phyloP scores from a whole-genome alignment of 2,888 invertebrate genomes.

The Leptopterna dolabrata region DNA sequence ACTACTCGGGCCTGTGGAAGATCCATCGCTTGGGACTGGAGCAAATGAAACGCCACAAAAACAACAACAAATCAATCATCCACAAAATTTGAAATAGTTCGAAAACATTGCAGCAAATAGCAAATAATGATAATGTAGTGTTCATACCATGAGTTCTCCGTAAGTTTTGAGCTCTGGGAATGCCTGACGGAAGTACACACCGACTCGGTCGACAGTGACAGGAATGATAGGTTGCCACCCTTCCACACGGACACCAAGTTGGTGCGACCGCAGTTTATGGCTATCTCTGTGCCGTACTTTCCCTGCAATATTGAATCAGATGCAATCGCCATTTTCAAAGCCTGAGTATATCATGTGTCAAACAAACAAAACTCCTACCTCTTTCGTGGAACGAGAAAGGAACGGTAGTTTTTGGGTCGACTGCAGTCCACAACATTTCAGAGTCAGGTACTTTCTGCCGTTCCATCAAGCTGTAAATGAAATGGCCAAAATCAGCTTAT shows the following conservation, averaged over 20 bases:
- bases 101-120: no score
- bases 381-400: slow-evolving; percentile 88
- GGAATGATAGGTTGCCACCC: slow-evolving; percentile 90
- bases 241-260: slow-evolving; percentile 87
- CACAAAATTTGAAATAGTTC: no score
- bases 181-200: slow-evolving; percentile 88
- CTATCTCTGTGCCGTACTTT: slow-evolving; percentile 80
- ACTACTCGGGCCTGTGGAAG: slow-evolving; percentile 80
- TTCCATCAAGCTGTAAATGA: slow-evolving; percentile 60
- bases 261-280: slow-evolving; percentile 83
- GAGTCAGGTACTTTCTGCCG: slow-evolving; percentile 62
- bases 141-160: slow-evolving; percentile 28
- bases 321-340: neutral
- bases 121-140: no score
- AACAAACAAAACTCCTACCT: slow-evolving; percentile 66
- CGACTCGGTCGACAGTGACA: slow-evolving; percentile 95
- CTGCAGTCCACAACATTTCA: slow-evolving; percentile 76
- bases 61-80: no score
- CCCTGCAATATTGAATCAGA: slow-evolving; percentile 63
- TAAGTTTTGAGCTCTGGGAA: slow-evolving; percentile 66
- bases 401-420: slow-evolving; percentile 79
- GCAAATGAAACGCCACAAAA: neutral
- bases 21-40: slow-evolving; percentile 60
- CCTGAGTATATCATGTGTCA: no score
- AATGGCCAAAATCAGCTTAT: neutral